These are phyloP conservation scores for Drosophila watanabei DNA, from an alignment of 1,140 invertebrate genomes.

Conservation along the genomic window DNA sequence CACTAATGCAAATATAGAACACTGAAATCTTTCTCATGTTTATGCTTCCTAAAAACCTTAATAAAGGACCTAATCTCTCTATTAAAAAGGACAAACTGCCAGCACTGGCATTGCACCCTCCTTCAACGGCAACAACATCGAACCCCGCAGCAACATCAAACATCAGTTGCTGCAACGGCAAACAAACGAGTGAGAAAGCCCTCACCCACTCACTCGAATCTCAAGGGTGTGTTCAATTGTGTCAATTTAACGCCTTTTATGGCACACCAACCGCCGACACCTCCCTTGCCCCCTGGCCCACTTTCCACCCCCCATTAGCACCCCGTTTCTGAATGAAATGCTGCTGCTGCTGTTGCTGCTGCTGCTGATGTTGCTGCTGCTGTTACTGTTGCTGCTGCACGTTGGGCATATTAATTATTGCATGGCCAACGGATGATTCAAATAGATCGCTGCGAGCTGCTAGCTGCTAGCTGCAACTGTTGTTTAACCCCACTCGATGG, in stretches of 20 bases:
- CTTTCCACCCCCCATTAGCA: neutral
- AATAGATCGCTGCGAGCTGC: conserved; percentile 33
- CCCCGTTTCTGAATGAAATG: conserved; percentile 10
- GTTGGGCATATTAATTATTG: conserved; percentile 83
- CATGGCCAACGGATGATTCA: conserved; percentile 43
- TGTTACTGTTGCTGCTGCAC: conserved; percentile 31
- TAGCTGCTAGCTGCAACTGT: conserved; percentile 15
- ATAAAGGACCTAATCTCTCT: neutral
- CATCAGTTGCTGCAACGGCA: conserved; percentile 37
- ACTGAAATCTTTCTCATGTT: rapidly evolving
- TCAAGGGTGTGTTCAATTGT: conserved; percentile 85
- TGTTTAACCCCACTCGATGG: conserved; percentile 69
- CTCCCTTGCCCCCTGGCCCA: conserved; percentile 3
- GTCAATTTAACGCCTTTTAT: conserved; percentile 85
- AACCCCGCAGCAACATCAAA: conserved; percentile 36
- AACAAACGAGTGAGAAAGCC: conserved; percentile 43
- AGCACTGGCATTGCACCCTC: conserved; percentile 48
- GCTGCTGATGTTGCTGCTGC: conserved; percentile 21
- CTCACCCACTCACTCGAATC: conserved; percentile 58
- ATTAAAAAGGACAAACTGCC: neutral
- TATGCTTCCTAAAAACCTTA: rapidly evolving
- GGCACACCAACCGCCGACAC: conserved; percentile 47
- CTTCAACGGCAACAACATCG: conserved; percentile 10
- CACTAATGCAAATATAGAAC: neutral
- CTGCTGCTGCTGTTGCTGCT: conserved; percentile 6